phyloP scores from a whole-genome alignment of 2,797 vertebrate species.

The Microctenopoma lineatum region DNA sequence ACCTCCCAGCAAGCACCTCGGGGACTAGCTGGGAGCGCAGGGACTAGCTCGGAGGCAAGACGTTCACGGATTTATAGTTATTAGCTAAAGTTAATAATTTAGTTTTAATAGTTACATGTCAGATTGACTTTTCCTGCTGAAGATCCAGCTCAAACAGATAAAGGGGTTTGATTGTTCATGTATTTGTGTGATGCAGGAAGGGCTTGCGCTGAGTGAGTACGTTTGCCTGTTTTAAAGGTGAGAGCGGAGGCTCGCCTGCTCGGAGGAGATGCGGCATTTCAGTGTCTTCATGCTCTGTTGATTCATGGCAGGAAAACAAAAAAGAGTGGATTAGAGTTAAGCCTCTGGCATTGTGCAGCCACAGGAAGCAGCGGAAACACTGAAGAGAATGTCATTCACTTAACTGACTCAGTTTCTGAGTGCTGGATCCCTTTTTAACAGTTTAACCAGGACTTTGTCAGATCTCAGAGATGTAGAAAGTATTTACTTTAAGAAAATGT shows the following conservation, averaged over 20 bases:
- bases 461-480: background rate
- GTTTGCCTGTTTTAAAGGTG: conserved; percentile 17
- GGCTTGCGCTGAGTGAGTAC: background rate
- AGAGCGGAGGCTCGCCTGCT: conserved; percentile 18
- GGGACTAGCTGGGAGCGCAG: background rate
- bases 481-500: too few relatives aligned
- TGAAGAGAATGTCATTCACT: background rate
- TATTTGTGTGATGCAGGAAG: background rate
- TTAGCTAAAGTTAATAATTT: background rate
- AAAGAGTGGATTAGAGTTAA: conserved; percentile 10
- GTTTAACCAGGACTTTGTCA: background rate
- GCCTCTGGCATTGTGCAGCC: conserved; percentile 1
- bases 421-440: background rate
- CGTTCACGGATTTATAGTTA: background rate
- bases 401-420: background rate
- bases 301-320: conserved; percentile 20
- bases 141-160: background rate
- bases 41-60: background rate
- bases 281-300: conserved; percentile 18
- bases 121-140: too few relatives aligned
- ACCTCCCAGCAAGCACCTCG: conserved; percentile 18
- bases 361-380: conserved; percentile 3
- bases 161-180: background rate
- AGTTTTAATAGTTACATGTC: too few relatives aligned
- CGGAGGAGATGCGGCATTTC: conserved; percentile 3